Evolutionary conservation across 2,113 vertebrate species (phyloP).

Genomic region (Heptranchias perlo): DNA sequence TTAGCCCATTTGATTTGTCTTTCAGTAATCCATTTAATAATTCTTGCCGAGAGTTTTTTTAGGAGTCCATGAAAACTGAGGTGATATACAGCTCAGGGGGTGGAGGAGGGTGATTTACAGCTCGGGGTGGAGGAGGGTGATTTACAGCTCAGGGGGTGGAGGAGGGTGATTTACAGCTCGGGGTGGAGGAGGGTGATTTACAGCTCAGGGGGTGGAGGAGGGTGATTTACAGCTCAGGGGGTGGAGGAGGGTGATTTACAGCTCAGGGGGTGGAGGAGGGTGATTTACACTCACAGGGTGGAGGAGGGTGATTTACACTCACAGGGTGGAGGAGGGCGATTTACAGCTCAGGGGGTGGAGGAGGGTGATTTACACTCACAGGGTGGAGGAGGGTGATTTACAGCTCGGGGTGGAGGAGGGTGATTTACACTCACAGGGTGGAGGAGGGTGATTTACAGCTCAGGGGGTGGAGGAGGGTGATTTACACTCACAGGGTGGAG

Average conservation of each 20-base stretch:
- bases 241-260: no score
- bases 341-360: no score
- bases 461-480: no score
- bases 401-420: no score
- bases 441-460: background rate
- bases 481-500: background rate
- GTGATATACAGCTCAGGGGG: background rate
- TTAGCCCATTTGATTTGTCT: background rate
- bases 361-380: no score
- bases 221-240: background rate
- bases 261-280: background rate
- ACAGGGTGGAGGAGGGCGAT: background rate
- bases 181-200: no score
- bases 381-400: background rate
- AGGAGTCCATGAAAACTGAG: background rate
- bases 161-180: background rate
- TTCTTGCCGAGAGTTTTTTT: background rate
- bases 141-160: background rate
- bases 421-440: background rate
- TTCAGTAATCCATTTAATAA: no score
- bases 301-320: no score
- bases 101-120: background rate
- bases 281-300: background rate
- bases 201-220: background rate
- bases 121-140: no score